phyloP scores from a whole-genome alignment of 1,140 invertebrate genomes.

The Parapsyche elsis region DNA sequence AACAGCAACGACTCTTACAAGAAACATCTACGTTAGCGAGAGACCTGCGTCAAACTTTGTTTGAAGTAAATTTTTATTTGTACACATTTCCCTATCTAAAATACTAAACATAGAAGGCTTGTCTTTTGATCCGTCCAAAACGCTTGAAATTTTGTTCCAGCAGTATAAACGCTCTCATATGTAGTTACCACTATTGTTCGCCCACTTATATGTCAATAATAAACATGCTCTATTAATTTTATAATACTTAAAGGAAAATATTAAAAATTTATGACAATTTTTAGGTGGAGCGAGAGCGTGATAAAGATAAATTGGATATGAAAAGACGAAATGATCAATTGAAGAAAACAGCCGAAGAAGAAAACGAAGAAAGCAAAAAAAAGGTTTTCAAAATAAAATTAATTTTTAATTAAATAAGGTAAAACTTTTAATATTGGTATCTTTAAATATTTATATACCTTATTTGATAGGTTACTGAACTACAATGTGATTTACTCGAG shows the following conservation, averaged over 20 bases:
- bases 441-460: background rate
- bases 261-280: conserved; percentile 53
- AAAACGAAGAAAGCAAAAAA: conserved; percentile 87
- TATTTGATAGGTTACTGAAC: conserved; percentile 72
- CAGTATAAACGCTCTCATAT: too few species aligned
- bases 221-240: too few species aligned
- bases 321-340: conserved; percentile 87
- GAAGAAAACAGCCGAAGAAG: conserved; percentile 86
- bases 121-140: too few species aligned
- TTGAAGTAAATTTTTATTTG: conserved; percentile 72
- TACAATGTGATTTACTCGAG: conserved; percentile 89
- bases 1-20: conserved; percentile 88
- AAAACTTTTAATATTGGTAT: background rate
- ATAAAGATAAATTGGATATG: conserved; percentile 87
- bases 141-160: too few species aligned
- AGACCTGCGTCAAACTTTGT: conserved; percentile 87
- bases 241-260: background rate
- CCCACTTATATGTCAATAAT: too few species aligned
- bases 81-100: too few species aligned
- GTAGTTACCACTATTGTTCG: too few species aligned
- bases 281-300: conserved; percentile 85
- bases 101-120: too few species aligned
- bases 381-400: conserved; percentile 73
- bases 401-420: background rate
- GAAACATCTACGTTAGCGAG: conserved; percentile 92